Evolutionary conservation across 2,888 invertebrate genomes (phyloP).

Genomic region (Luffia ferchaultella): DNA sequence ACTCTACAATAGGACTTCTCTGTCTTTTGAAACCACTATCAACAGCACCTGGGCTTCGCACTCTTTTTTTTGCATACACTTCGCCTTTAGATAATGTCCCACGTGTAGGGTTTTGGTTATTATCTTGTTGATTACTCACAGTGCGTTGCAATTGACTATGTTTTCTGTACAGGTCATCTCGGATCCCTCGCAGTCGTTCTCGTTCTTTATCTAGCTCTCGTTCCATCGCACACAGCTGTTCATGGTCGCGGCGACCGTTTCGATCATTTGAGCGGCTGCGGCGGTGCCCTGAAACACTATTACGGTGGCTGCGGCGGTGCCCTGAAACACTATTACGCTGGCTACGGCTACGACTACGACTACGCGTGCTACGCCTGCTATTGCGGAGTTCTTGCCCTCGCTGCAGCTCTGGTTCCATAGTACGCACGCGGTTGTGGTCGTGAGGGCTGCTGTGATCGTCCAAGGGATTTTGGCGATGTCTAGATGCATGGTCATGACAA

Average conservation of each 20-base stretch:
- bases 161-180: too few relatives aligned
- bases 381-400: background rate
- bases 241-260: background rate
- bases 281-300: background rate
- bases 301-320: slow-evolving; percentile 1
- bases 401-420: background rate
- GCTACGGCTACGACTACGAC: background rate
- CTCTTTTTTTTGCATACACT: too few relatives aligned
- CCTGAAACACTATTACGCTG: too few relatives aligned
- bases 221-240: background rate
- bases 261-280: background rate
- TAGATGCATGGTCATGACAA: background rate
- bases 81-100: too few relatives aligned
- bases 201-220: background rate
- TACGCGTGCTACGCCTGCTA: background rate
- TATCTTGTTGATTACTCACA: background rate
- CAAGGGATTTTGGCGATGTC: too few relatives aligned
- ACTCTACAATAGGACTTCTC: too few relatives aligned
- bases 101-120: background rate
- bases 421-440: background rate
- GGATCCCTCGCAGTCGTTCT: background rate
- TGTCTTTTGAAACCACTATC: too few relatives aligned
- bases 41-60: too few relatives aligned
- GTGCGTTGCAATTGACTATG: too few relatives aligned
- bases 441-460: background rate